These are phyloP conservation scores for Chrysocyon brachyurus DNA, from an alignment of 2,797 vertebrate genomes.

Conservation along the genomic window DNA sequence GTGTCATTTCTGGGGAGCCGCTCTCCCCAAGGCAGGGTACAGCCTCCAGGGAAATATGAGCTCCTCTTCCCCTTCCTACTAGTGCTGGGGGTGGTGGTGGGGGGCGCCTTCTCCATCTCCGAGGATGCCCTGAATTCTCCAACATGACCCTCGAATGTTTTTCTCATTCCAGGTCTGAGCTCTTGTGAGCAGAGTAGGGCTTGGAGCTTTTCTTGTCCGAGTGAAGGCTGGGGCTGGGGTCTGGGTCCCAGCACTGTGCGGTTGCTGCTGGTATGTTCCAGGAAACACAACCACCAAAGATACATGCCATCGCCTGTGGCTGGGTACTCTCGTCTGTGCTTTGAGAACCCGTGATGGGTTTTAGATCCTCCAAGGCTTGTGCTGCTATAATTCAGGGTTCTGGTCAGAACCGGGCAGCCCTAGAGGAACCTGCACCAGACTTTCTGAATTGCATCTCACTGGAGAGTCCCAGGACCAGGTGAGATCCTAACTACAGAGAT, in stretches of 20 bases:
- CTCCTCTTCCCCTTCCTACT: background rate
- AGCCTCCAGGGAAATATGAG: constrained; percentile 31
- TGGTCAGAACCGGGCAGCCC: constrained; percentile 57
- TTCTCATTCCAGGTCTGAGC: background rate
- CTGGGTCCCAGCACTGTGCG: background rate
- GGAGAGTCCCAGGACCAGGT: constrained; percentile 3
- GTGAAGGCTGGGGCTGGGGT: background rate
- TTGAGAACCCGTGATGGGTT: constrained; percentile 56
- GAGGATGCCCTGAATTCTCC: background rate
- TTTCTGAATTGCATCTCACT: constrained; percentile 9
- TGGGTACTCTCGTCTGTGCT: constrained; percentile 11
- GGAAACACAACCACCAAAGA: constrained; percentile 13
- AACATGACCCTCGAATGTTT: background rate
- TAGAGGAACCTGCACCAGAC: background rate
- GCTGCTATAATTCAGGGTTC: constrained; percentile 20
- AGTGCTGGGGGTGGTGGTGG: background rate
- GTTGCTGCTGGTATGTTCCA: background rate
- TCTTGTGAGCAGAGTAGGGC: background rate
- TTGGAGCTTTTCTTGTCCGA: background rate
- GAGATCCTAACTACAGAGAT: constrained; percentile 27
- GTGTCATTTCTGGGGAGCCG: constrained; percentile 53
- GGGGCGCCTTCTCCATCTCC: background rate
- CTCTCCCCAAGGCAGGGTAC: constrained; percentile 38
- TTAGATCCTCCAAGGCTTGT: constrained; percentile 7
- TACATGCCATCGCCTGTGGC: background rate